Conservation (phyloP, 2,113 vertebrate genomes). For the Ammodytes marinus region DNA sequence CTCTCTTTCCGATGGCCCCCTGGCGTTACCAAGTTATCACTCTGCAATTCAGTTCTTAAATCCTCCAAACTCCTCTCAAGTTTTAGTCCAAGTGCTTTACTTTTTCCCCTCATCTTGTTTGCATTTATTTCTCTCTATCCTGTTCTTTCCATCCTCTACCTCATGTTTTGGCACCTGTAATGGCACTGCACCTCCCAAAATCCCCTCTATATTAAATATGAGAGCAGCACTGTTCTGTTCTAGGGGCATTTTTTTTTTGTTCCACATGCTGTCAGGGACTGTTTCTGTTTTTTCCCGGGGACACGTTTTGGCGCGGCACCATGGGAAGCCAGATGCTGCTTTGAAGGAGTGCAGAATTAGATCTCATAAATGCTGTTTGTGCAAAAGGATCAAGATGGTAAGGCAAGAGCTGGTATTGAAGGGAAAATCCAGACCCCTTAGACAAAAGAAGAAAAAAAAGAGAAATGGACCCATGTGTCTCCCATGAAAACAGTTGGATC, state of each 20-base stretch:
- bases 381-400: constrained; percentile 52
- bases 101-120: background rate
- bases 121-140: background rate
- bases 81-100: constrained; percentile 18
- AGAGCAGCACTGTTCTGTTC: constrained; percentile 3
- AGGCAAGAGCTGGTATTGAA: constrained; percentile 29
- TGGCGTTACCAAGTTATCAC: constrained; percentile 37
- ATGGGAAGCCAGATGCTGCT: constrained; percentile 69
- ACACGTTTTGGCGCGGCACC: constrained; percentile 62
- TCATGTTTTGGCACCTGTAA: constrained; percentile 2
- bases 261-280: constrained; percentile 40
- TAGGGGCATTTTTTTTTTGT: constrained; percentile 27
- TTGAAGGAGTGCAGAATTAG: constrained; percentile 60
- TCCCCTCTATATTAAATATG: background rate
- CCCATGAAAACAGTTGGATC: constrained; percentile 30
- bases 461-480: constrained; percentile 15
- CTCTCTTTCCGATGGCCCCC: constrained; percentile 26
- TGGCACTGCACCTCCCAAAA: background rate
- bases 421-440: constrained; percentile 29
- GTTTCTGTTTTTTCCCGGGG: constrained; percentile 33
- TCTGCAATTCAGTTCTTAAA: constrained; percentile 22
- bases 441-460: background rate
- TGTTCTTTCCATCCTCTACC: background rate
- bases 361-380: constrained; percentile 64
- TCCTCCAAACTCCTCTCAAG: constrained; percentile 39